A percentile compares a stretch with the other conserved stretches of the same genome.
phyloP scores from a whole-genome alignment of 2,113 vertebrate genomes.

The Nesoenas mayeri region DNA sequence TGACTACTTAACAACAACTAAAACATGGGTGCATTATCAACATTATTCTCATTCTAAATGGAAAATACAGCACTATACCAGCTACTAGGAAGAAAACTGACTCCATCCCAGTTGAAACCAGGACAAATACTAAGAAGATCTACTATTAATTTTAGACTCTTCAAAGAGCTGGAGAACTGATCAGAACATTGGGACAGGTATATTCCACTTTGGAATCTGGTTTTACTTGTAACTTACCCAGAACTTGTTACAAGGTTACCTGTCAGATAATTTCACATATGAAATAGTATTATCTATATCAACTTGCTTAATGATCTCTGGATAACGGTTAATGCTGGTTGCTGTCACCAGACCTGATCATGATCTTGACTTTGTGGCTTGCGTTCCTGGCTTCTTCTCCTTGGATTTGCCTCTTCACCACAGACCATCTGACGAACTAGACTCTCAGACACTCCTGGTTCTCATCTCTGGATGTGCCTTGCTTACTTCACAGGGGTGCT shows the following conservation, averaged over 20 bases:
- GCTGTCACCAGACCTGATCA: background rate
- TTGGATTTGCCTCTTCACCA: background rate
- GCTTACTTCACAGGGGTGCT: rapidly evolving
- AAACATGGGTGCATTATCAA: too few relatives aligned
- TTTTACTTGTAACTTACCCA: background rate
- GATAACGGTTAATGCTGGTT: rapidly evolving
- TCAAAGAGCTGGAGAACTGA: background rate
- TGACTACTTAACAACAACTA: too few relatives aligned
- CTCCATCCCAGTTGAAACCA: too few relatives aligned
- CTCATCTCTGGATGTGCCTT: too few relatives aligned
- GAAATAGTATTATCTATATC: background rate
- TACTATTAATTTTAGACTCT: background rate
- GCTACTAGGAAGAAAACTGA: too few relatives aligned
- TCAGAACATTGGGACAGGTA: rapidly evolving
- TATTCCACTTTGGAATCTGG: background rate
- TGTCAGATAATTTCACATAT: background rate
- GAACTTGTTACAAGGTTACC: rapidly evolving
- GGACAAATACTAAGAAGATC: background rate
- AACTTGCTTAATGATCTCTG: background rate
- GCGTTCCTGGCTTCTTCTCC: background rate
- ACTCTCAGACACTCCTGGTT: background rate
- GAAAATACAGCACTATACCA: too few relatives aligned
- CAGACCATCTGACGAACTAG: background rate
- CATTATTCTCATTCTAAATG: too few relatives aligned
- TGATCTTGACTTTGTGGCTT: background rate